Evolutionary conservation across 1,140 invertebrate species (phyloP).

Genomic region (Oedothorax gibbosus): DNA sequence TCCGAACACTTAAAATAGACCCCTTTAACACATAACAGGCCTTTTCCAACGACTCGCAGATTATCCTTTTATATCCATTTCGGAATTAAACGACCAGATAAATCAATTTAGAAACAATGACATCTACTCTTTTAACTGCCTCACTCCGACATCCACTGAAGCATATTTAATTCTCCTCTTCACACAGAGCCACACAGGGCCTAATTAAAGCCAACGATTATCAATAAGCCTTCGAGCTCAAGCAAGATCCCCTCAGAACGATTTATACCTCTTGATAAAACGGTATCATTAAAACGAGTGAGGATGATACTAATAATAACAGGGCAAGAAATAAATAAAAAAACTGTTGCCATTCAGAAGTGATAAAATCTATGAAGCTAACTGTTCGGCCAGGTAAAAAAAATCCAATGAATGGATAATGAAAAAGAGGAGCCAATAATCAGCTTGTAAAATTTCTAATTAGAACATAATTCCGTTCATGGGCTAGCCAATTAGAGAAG

Average conservation of each 20-base stretch:
- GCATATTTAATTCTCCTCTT: constrained; percentile 47
- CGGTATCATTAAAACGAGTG: constrained; percentile 33
- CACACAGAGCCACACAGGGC: constrained; percentile 14
- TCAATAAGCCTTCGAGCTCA: constrained; percentile 47
- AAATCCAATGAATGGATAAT: not conserved
- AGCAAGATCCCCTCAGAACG: constrained; percentile 20
- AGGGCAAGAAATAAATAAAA: constrained; percentile 2
- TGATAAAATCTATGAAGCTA: constrained; percentile 43
- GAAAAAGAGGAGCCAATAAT: constrained; percentile 21
- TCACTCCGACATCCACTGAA: not conserved
- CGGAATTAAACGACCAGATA: constrained; percentile 40
- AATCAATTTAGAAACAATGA: constrained; percentile 47
- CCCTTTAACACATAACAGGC: no score
- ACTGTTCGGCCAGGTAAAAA: constrained; percentile 25
- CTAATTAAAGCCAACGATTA: constrained; percentile 55
- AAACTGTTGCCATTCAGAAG: constrained; percentile 11
- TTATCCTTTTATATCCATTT: constrained; percentile 22
- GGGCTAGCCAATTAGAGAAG: constrained; percentile 39
- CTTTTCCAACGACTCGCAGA: no score
- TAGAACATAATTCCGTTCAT: constrained; percentile 43
- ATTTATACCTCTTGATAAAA: constrained; percentile 48
- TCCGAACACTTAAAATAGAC: no score
- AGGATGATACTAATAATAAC: not conserved
- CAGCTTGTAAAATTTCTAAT: constrained; percentile 51
- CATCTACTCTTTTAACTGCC: constrained; percentile 1